phyloP scores from a whole-genome alignment of 2,797 vertebrate species.

The Intellagama lesueurii region DNA sequence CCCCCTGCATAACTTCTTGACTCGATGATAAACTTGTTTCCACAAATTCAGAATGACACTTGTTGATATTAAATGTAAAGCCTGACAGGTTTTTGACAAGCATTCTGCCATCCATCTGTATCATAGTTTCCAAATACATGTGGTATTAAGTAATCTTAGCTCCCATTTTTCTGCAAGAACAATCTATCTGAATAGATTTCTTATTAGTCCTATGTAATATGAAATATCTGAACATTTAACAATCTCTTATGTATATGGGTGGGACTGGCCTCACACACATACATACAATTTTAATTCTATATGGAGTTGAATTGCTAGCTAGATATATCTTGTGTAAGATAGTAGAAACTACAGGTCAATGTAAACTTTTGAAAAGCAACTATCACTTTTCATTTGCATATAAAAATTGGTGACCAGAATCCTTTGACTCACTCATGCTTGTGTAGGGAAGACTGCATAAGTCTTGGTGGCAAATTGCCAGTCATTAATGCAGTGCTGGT shows the following conservation, averaged over 20 bases:
- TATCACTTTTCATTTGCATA: neutral
- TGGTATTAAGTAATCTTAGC: neutral
- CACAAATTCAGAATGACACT: constrained; percentile 15
- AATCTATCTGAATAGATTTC: neutral
- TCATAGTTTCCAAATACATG: neutral
- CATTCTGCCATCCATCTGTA: neutral
- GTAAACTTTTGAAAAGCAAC: neutral
- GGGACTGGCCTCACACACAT: no score
- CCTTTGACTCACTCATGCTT: no score
- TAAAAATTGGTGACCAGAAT: neutral
- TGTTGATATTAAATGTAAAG: constrained; percentile 11
- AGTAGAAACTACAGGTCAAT: neutral
- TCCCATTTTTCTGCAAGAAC: neutral
- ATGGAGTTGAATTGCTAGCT: neutral
- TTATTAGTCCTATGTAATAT: neutral
- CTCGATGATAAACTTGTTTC: constrained; percentile 42
- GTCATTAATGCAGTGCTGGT: no score
- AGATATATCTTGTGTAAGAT: neutral
- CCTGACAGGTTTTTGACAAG: constrained; percentile 22
- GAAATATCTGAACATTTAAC: neutral
- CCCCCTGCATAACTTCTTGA: constrained; percentile 53
- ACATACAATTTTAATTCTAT: neutral
- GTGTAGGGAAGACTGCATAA: no score
- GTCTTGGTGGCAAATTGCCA: no score
- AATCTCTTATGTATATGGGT: neutral